Evolutionary conservation across 2,888 invertebrate species (phyloP).

Genomic region (Meloe dianella): DNA sequence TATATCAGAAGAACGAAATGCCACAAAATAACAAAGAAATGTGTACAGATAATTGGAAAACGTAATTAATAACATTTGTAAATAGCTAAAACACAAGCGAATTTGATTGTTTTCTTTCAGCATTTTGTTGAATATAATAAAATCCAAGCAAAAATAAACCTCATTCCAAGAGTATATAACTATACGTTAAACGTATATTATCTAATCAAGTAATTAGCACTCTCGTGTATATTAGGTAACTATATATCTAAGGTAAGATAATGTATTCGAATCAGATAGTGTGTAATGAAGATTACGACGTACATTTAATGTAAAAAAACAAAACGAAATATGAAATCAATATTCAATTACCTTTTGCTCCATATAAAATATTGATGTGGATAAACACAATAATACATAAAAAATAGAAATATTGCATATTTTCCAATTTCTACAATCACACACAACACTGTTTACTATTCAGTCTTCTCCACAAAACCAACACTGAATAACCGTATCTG

Average conservation of each 20-base stretch:
- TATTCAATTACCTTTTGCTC: neutral
- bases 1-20: neutral
- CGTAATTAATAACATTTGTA: neutral
- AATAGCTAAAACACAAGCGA: neutral
- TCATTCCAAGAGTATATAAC: neutral
- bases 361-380: neutral
- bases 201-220: neutral
- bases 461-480: neutral
- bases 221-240: neutral
- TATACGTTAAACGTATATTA: constrained; percentile 2
- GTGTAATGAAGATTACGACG: neutral
- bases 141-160: neutral
- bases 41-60: neutral
- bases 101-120: neutral
- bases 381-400: constrained; percentile 7
- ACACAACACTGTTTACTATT: constrained; percentile 7
- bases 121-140: neutral
- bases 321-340: neutral
- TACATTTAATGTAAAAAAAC: neutral
- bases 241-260: neutral
- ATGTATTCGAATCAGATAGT: neutral
- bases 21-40: neutral
- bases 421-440: neutral
- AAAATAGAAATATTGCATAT: neutral
- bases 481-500: constrained; percentile 7